phyloP scores from a whole-genome alignment of 2,797 vertebrate genomes.

The Cyprinella venusta region DNA sequence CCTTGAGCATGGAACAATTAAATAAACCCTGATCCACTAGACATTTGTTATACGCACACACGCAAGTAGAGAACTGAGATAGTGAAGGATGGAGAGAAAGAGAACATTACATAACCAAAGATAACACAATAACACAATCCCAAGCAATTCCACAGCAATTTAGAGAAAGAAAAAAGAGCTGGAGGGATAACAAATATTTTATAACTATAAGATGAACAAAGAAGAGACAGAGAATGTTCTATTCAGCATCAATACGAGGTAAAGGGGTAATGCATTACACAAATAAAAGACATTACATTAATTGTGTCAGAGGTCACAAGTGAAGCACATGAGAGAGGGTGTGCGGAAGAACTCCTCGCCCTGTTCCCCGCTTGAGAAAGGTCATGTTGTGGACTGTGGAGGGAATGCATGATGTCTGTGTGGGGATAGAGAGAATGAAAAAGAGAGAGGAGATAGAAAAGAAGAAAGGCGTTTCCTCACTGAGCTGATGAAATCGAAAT shows the following conservation, averaged over 20 bases:
- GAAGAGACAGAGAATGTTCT: neutral
- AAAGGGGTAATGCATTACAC: neutral
- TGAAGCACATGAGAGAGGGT: neutral
- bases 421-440: constrained; percentile 24
- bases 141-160: neutral
- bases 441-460: neutral
- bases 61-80: neutral
- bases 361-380: neutral
- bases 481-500: neutral
- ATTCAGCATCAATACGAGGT: neutral
- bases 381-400: constrained; percentile 5
- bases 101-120: neutral
- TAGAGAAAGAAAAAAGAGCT: neutral
- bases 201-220: neutral
- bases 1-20: neutral
- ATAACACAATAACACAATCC: neutral
- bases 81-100: neutral
- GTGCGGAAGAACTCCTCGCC: neutral
- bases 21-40: neutral
- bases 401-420: constrained; percentile 23
- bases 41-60: neutral
- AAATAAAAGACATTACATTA: neutral
- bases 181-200: neutral
- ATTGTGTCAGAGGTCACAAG: neutral
- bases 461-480: neutral